phyloP scores from a whole-genome alignment of 2,113 vertebrate genomes.

The Globicephala melas region DNA sequence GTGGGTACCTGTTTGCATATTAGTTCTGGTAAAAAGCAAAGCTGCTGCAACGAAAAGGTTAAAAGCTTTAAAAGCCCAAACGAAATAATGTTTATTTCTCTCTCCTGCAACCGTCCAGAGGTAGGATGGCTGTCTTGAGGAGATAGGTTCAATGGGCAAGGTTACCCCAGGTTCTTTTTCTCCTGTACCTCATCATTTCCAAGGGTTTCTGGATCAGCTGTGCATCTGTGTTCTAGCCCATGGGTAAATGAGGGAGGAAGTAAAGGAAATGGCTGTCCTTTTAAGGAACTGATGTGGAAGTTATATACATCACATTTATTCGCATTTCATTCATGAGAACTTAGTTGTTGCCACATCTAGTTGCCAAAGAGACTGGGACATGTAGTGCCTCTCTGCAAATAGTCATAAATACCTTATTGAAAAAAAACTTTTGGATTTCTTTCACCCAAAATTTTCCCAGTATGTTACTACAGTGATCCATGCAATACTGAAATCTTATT shows the following conservation, averaged over 20 bases:
- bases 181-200: neutral
- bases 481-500: neutral
- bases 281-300: neutral
- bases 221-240: neutral
- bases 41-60: neutral
- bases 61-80: neutral
- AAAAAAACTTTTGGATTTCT: neutral
- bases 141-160: neutral
- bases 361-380: neutral
- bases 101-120: neutral
- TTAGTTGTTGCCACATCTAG: neutral
- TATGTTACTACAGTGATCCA: neutral
- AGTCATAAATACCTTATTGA: neutral
- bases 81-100: neutral
- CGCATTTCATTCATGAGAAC: neutral
- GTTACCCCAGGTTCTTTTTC: neutral
- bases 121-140: neutral
- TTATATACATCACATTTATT: neutral
- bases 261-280: neutral
- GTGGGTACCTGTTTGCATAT: neutral
- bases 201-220: neutral
- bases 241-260: neutral
- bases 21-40: neutral
- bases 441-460: neutral
- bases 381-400: neutral